Conservation (phyloP, 2,113 vertebrate species). For the Merops nubicus region DNA sequence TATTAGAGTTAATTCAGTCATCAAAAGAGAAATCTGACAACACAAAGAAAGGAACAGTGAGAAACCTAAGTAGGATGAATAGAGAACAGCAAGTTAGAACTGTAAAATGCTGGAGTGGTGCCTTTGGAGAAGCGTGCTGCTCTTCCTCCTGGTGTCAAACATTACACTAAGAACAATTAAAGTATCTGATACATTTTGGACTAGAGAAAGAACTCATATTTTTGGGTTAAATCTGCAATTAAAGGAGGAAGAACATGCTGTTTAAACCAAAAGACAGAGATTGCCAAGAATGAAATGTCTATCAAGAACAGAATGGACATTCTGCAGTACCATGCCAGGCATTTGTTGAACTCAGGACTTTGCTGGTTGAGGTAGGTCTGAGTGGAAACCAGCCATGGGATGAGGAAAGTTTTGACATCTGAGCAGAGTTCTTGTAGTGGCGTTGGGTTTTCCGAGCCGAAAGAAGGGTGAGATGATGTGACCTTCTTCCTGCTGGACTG, state of each 20-base stretch:
- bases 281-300: not conserved
- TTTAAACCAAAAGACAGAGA: not conserved
- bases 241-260: not conserved
- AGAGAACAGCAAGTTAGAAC: not conserved
- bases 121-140: not conserved
- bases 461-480: constrained; percentile 9
- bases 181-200: not conserved
- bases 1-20: constrained; percentile 3
- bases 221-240: not conserved
- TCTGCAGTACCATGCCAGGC: not conserved
- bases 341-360: not conserved
- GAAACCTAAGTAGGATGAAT: not conserved
- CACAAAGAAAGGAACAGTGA: not conserved
- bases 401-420: not conserved
- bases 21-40: constrained; percentile 14
- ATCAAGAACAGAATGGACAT: not conserved
- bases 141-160: not conserved
- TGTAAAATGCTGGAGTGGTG: not conserved
- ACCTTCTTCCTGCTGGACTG: constrained; percentile 59
- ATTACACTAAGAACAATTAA: not conserved
- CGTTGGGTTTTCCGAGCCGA: constrained; percentile 15
- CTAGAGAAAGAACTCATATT: not conserved
- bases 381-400: not conserved
- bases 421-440: not conserved
- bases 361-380: not conserved